Conservation (phyloP, 1,140 invertebrate genomes). For the Babylonia areolata region DNA sequence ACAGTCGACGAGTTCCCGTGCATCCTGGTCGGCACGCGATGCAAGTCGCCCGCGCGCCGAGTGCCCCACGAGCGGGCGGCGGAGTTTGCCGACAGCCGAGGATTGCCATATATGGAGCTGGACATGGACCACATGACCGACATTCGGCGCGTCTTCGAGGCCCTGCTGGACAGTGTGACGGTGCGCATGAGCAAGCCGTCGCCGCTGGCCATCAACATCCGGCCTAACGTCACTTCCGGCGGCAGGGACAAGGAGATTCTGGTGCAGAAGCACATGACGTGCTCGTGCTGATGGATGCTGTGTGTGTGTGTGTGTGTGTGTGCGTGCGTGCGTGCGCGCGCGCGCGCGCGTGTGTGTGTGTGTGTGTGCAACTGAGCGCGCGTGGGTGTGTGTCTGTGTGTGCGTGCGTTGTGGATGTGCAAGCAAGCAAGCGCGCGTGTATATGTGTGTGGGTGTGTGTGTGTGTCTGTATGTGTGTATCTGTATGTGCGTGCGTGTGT, state of each 20-base stretch:
- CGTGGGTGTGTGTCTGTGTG: background rate
- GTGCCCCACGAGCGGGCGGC: conserved; percentile 23
- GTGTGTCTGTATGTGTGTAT: background rate
- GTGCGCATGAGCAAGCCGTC: background rate
- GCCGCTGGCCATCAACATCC: background rate
- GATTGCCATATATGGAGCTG: conserved; percentile 32
- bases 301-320: background rate
- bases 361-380: background rate
- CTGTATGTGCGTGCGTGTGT: background rate
- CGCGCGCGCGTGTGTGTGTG: background rate
- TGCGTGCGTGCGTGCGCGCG: background rate
- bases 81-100: conserved; percentile 23
- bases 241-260: background rate
- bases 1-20: conserved; percentile 5
- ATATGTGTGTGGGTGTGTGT: background rate
- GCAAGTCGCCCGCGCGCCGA: conserved; percentile 20
- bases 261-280: background rate
- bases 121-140: conserved; percentile 34
- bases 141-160: conserved; percentile 25
- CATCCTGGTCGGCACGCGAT: conserved; percentile 26
- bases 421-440: too few species aligned
- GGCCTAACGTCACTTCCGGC: background rate
- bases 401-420: background rate
- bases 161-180: conserved; percentile 24
- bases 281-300: background rate